Evolutionary conservation across 2,113 vertebrate genomes (phyloP).

Genomic region (Anhinga anhinga): DNA sequence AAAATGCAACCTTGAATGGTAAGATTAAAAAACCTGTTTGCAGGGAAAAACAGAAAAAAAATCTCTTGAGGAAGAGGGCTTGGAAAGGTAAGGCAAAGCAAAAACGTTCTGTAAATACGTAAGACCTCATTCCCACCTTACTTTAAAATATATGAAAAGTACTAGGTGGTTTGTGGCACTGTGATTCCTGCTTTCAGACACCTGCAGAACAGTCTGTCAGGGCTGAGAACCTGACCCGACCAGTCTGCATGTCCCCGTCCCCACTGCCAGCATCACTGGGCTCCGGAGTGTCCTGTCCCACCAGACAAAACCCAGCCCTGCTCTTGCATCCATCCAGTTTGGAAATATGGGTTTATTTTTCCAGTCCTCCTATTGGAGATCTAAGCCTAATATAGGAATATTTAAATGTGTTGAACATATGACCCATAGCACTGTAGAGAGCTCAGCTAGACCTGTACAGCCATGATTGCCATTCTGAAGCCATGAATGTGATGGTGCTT

Average conservation of each 20-base stretch:
- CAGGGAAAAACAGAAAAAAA: neutral
- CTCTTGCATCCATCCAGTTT: neutral
- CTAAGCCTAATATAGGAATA: neutral
- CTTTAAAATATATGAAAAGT: neutral
- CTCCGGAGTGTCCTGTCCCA: neutral
- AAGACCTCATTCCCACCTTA: neutral
- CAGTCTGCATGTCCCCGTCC: fast-evolving
- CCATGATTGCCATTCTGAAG: neutral
- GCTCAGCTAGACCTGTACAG: neutral
- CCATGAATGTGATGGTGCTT: fast-evolving
- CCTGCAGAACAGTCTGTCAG: neutral
- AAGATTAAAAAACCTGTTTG: neutral
- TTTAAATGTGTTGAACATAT: neutral
- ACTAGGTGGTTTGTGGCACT: neutral
- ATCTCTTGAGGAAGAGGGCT: neutral
- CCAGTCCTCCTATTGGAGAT: neutral
- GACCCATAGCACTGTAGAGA: neutral
- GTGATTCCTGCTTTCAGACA: neutral
- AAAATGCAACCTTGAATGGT: neutral
- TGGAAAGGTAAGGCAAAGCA: neutral
- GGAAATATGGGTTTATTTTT: neutral
- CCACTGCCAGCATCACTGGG: neutral
- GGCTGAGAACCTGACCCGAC: neutral
- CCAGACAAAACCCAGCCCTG: neutral
- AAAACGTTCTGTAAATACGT: neutral